A percentile compares a stretch with the other conserved stretches of the same genome.
These are phyloP conservation scores for Melieria omissa DNA, from an alignment of 2,888 invertebrate species.

Conservation along the genomic window DNA sequence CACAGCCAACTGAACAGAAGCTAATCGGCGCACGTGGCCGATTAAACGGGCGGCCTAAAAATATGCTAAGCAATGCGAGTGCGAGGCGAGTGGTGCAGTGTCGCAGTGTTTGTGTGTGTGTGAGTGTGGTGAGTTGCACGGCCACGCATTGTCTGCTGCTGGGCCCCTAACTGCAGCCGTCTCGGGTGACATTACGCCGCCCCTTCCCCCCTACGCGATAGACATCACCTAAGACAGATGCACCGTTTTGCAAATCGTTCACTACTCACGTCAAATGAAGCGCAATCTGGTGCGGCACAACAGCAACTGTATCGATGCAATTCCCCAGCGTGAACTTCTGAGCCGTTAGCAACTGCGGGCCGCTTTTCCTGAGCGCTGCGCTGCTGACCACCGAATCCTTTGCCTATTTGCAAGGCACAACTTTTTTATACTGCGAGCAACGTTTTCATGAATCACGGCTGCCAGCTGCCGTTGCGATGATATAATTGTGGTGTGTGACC, in stretches of 20 bases:
- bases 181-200: too few relatives aligned
- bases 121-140: conserved; percentile 15
- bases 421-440: too few relatives aligned
- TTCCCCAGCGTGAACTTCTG: conserved; percentile 71
- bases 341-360: neutral
- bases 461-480: neutral
- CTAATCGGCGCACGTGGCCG: neutral
- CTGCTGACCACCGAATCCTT: too few relatives aligned
- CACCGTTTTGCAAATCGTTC: conserved; percentile 29
- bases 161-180: too few relatives aligned
- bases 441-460: too few relatives aligned
- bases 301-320: conserved; percentile 72
- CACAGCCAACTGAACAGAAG: neutral
- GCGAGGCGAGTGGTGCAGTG: too few relatives aligned
- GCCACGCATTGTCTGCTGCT: too few relatives aligned
- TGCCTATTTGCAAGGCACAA: too few relatives aligned
- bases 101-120: neutral
- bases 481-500: neutral
- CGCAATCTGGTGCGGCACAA: conserved; percentile 67
- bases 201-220: too few relatives aligned
- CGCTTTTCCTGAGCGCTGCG: too few relatives aligned
- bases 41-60: conserved; percentile 35
- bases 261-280: conserved; percentile 64
- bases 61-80: conserved; percentile 27
- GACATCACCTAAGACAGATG: too few relatives aligned